phyloP scores from a whole-genome alignment of 2,797 vertebrate genomes.

The Pygocentrus nattereri region DNA sequence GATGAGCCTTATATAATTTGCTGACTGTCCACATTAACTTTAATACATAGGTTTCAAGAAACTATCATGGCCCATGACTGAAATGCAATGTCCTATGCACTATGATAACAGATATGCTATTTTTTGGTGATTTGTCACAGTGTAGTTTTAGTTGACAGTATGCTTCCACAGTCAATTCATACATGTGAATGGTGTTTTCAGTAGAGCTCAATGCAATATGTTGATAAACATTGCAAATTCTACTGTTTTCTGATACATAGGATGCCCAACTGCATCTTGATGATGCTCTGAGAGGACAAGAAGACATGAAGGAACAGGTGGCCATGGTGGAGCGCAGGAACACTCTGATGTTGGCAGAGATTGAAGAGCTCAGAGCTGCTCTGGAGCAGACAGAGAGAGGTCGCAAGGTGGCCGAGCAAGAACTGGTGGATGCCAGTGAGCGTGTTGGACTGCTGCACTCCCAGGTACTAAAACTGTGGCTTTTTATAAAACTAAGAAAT shows the following conservation, averaged over 20 bases:
- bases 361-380: conserved; percentile 81
- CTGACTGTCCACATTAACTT: no score
- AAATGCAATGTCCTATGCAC: no score
- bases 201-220: no score
- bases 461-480: conserved; percentile 58
- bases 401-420: background rate
- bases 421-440: conserved; percentile 60
- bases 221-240: no score
- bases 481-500: background rate
- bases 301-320: conserved; percentile 89
- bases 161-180: no score
- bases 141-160: no score
- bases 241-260: conserved; percentile 25
- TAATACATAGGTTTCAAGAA: no score
- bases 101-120: no score
- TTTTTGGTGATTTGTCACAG: no score
- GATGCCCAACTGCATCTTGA: conserved; percentile 68
- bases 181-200: no score
- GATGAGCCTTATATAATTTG: no score
- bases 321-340: conserved; percentile 86
- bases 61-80: no score
- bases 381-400: background rate
- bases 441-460: conserved; percentile 83
- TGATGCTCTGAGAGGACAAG: conserved; percentile 81
- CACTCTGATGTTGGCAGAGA: conserved; percentile 84